Evolutionary conservation across 2,113 vertebrate genomes (phyloP).

Genomic region (Lates calcarifer): DNA sequence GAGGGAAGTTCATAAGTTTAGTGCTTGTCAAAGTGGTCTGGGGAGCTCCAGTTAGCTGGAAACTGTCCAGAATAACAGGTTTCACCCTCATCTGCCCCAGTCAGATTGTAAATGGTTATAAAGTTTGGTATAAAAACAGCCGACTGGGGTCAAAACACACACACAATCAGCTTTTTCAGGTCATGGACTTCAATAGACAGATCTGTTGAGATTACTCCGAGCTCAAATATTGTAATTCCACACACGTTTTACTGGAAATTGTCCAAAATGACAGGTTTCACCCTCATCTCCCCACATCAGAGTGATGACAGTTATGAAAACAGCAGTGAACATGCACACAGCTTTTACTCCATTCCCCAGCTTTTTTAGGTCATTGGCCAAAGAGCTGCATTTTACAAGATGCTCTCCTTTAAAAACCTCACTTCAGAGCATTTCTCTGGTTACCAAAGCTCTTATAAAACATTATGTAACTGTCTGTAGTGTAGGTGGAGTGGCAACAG

Average conservation of each 20-base stretch:
- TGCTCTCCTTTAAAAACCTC: not conserved
- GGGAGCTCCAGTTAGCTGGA: not conserved
- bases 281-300: too few species aligned
- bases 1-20: conserved; percentile 4
- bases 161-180: too few species aligned
- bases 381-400: not conserved
- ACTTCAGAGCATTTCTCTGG: not conserved
- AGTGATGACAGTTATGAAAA: too few species aligned
- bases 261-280: too few species aligned
- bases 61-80: not conserved
- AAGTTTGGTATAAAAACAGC: not conserved
- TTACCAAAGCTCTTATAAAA: conserved; percentile 4
- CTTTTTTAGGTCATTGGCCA: not conserved
- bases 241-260: too few species aligned
- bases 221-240: too few species aligned
- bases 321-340: too few species aligned
- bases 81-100: not conserved
- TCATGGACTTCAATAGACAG: too few species aligned
- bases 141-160: not conserved
- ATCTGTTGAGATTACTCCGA: too few species aligned
- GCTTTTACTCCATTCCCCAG: too few species aligned
- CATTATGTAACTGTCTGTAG: conserved; percentile 47
- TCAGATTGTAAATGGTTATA: too few species aligned
- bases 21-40: not conserved
- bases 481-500: conserved; percentile 42